Conservation (phyloP, 2,113 vertebrate species). For the Sinocyclocheilus maitianheensis region DNA sequence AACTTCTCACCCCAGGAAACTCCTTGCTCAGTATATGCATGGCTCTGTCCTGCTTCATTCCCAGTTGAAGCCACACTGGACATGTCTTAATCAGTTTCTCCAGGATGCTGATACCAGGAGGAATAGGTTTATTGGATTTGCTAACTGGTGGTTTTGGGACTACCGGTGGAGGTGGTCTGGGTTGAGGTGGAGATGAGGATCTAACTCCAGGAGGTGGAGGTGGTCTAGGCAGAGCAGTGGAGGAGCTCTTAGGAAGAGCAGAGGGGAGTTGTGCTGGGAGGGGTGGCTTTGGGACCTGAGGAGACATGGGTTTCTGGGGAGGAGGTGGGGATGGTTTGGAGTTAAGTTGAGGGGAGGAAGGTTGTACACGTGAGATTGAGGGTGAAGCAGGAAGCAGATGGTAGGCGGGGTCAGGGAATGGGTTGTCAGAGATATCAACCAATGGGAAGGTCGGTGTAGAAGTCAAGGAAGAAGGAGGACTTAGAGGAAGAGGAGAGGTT, state of each 20-base stretch:
- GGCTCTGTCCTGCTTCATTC: constrained; percentile 72
- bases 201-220: constrained; percentile 10
- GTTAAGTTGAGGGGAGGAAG: constrained; percentile 57
- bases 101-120: constrained; percentile 76
- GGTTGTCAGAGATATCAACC: constrained; percentile 35
- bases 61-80: constrained; percentile 86
- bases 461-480: not conserved
- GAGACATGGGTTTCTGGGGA: constrained; percentile 48
- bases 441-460: constrained; percentile 42
- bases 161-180: constrained; percentile 41
- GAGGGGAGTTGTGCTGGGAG: constrained; percentile 57
- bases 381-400: constrained; percentile 21
- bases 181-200: constrained; percentile 42
- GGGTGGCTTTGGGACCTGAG: constrained; percentile 37
- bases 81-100: constrained; percentile 86
- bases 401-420: constrained; percentile 17
- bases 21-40: constrained; percentile 76
- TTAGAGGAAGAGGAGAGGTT: constrained; percentile 16
- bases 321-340: not conserved
- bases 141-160: constrained; percentile 23
- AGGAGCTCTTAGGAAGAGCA: constrained; percentile 40
- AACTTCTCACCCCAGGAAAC: constrained; percentile 78
- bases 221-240: constrained; percentile 32
- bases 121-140: constrained; percentile 23
- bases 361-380: constrained; percentile 18